Percentiles rank a stretch among this genome's conserved stretches.
Evolutionary conservation across 2,113 vertebrate species (phyloP).

Genomic region (Brachionichthys hirsutus): DNA sequence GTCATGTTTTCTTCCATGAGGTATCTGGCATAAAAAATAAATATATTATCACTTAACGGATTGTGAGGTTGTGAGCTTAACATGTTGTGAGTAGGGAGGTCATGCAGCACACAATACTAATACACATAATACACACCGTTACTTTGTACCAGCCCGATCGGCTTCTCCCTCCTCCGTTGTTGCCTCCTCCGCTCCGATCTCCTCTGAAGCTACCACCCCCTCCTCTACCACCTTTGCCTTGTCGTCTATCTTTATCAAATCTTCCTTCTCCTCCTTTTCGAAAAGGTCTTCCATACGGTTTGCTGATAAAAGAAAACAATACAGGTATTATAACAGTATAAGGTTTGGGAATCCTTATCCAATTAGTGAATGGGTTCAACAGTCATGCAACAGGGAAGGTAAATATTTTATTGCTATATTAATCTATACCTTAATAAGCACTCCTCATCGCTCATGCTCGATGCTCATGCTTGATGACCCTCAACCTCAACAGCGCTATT

Average conservation of each 20-base stretch:
- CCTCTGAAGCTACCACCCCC: constrained; percentile 65
- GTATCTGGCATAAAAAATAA: constrained; percentile 76
- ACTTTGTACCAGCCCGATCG: constrained; percentile 83
- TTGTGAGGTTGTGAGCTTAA: no score
- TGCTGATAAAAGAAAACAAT: no score
- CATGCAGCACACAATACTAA: no score
- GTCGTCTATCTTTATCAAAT: constrained; percentile 74
- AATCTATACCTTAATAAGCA: no score
- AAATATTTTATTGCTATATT: no score
- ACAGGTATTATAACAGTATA: no score
- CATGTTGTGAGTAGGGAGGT: background rate
- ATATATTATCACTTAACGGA: background rate
- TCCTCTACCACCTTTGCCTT: constrained; percentile 49
- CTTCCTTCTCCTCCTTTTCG: constrained; percentile 73
- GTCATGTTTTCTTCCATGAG: constrained; percentile 86
- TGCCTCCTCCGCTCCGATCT: constrained; percentile 44
- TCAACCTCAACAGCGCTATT: no score
- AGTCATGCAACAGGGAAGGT: no score
- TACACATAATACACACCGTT: constrained; percentile 75
- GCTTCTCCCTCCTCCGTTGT: constrained; percentile 48
- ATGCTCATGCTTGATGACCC: no score
- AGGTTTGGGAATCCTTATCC: no score
- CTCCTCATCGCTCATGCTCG: no score
- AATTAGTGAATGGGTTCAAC: no score
- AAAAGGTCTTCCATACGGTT: constrained; percentile 77